Base-by-base conservation (phyloP, 2,797 vertebrate genomes). In the Platyrinchus mystaceus region DNA sequence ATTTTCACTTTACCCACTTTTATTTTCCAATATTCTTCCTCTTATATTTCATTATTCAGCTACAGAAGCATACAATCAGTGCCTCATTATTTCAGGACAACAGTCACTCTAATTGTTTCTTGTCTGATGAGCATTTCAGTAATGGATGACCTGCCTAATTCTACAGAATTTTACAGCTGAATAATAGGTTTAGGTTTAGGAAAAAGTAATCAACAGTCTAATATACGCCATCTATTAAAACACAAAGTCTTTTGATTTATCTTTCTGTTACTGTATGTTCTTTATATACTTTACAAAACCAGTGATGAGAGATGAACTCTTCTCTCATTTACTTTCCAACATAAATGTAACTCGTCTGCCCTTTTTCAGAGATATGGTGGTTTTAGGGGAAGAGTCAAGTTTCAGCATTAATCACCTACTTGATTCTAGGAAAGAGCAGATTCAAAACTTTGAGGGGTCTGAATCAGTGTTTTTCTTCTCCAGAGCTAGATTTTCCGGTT, bases 91-190 rank as follows among this genome's bases (percentile, higher is more conserved):
- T 94, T 95, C 90, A 83, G 58, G 84, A 94, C 81, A 75, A 75
- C 78, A 83, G 64, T 28, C 46, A 43, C 26, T 80, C 87, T 97
- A 96, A 96, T 93, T 93, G 84, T 90, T 95, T 95, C 79, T 87
- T 0, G 19, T 92, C 86, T 93, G 87, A 87, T 90, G 82, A 95
- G 64, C 70, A 84, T 85, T 95, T 94, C 92, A 64, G 0, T 93
- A 88, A 95, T 80, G 84, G 84, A 95, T 94, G 93, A 95, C 78
- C 88, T 93, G 78, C 12, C 41, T 90, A 24, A 37, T 37, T 90
- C 60, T 34, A 37, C 52, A 83, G 78, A 92, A 64, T 83, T 90
- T 87, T 85, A 47, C 53, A 67, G 56, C 56, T 93, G 64, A 84
- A 93, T 92, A 90, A 90, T 13, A 92, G 34, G 74, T 77, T 70